These are phyloP conservation scores for Troides aeacus DNA, from an alignment of 2,888 invertebrate genomes.

Conservation along the genomic window DNA sequence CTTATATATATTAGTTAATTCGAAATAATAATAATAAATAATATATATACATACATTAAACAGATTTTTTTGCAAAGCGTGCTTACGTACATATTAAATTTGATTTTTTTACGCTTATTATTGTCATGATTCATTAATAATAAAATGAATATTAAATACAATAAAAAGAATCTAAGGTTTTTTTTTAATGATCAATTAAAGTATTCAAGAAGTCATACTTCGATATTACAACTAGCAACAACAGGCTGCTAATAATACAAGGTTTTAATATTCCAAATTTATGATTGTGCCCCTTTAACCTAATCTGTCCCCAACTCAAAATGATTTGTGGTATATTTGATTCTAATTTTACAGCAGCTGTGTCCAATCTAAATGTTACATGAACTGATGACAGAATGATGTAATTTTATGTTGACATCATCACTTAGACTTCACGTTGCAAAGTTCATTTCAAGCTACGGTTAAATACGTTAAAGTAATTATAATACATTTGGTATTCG, in stretches of 20 bases:
- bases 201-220: neutral
- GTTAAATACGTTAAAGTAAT: constrained; percentile 37
- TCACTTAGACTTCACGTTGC: constrained; percentile 44
- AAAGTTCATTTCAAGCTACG: constrained; percentile 40
- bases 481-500: constrained; percentile 7
- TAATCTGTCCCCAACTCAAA: constrained; percentile 6
- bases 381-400: constrained; percentile 41
- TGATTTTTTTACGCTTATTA: too few species aligned
- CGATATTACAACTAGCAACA: neutral
- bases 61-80: too few species aligned
- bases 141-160: too few species aligned
- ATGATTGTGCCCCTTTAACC: constrained; percentile 9
- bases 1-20: too few species aligned
- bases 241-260: neutral
- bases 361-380: constrained; percentile 18
- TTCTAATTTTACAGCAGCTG: constrained; percentile 25
- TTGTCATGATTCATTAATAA: too few species aligned
- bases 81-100: too few species aligned
- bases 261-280: neutral
- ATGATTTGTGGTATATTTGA: constrained; percentile 19
- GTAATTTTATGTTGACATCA: constrained; percentile 56
- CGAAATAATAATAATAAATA: too few species aligned
- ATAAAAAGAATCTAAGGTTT: too few species aligned
- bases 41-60: too few species aligned
- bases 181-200: too few species aligned